Evolutionary conservation across 92 coral and sea anemone genomes (phyloP).

Genomic region (Diadumene lineata): DNA sequence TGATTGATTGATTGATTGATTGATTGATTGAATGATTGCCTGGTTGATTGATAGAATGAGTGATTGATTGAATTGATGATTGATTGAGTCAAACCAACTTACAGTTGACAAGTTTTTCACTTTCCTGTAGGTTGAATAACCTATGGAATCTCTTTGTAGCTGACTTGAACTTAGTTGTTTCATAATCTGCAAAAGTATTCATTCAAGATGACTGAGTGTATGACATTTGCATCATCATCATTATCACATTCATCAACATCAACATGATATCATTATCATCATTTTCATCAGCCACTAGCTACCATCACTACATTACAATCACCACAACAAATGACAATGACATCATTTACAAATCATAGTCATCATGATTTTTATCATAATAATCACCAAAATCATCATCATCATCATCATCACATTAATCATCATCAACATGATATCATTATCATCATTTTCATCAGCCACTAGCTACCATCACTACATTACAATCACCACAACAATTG

Average conservation of each 20-base stretch:
- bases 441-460: neutral
- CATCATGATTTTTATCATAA: neutral
- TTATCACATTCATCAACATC: neutral
- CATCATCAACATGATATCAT: neutral
- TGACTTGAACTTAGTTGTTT: constrained; percentile 82
- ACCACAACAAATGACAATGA: no score
- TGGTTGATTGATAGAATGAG: no score
- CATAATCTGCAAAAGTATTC: constrained; percentile 51
- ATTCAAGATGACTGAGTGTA: no score
- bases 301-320: no score
- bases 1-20: no score
- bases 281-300: no score
- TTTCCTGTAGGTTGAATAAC: constrained; percentile 81
- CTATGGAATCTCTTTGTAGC: constrained; percentile 85
- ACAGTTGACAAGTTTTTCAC: constrained; percentile 95
- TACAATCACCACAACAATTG: neutral
- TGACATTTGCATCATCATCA: neutral
- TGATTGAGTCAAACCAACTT: no score
- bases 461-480: neutral
- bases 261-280: neutral
- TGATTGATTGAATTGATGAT: no score
- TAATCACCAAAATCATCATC: neutral
- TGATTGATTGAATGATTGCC: no score
- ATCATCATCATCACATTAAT: neutral
- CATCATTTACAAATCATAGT: no score